Evolutionary conservation across 2,888 invertebrate species (phyloP).

Genomic region (Heliconius ethilla): DNA sequence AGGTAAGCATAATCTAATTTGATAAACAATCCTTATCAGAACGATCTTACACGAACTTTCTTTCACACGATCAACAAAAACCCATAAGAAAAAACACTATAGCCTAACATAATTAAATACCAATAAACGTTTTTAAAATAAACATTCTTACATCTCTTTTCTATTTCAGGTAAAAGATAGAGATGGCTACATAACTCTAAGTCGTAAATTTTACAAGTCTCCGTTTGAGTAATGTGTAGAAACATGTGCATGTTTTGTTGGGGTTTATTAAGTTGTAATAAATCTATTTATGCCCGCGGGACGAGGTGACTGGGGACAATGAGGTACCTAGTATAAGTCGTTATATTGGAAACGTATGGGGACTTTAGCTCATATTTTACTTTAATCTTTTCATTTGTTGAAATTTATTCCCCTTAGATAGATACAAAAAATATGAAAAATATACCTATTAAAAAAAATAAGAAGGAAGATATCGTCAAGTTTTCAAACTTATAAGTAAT

Average conservation of each 20-base stretch:
- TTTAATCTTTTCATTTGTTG: constrained; percentile 22
- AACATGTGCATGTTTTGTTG: constrained; percentile 73
- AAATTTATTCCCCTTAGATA: neutral
- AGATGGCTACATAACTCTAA: constrained; percentile 61
- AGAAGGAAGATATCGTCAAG: too few species aligned
- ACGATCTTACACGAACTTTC: constrained; percentile 31
- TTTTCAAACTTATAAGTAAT: too few species aligned
- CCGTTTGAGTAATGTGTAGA: constrained; percentile 65
- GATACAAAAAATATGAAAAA: too few species aligned
- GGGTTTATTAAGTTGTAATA: constrained; percentile 78
- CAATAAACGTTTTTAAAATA: constrained; percentile 73
- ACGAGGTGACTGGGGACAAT: constrained; percentile 58
- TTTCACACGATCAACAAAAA: constrained; percentile 42
- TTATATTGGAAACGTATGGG: constrained; percentile 36
- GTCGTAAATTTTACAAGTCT: constrained; percentile 72
- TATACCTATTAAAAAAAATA: too few species aligned
- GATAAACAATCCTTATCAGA: constrained; percentile 19
- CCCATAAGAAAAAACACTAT: constrained; percentile 45
- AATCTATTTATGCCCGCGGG: constrained; percentile 66
- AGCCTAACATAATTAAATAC: constrained; percentile 68
- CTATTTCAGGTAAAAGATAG: constrained; percentile 47
- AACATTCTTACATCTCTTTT: constrained; percentile 60
- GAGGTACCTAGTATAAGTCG: constrained; percentile 10
- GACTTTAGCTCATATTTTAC: constrained; percentile 37
- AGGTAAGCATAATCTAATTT: neutral